A percentile compares a stretch with the other conserved stretches of the same genome.
Conservation (phyloP, 2,797 vertebrate genomes). For the Gila robusta region DNA sequence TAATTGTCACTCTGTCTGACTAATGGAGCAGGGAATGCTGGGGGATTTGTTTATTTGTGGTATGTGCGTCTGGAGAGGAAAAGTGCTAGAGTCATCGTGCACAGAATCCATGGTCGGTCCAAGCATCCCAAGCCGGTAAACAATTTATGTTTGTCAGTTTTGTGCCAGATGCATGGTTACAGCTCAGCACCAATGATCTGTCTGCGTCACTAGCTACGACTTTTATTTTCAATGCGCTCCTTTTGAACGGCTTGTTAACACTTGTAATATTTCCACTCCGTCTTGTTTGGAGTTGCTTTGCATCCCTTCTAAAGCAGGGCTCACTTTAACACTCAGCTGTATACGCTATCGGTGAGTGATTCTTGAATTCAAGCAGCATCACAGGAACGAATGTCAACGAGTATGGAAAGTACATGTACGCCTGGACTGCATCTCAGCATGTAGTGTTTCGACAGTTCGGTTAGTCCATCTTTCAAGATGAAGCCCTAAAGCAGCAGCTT, state of each 20-base stretch:
- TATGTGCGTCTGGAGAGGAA: conserved; percentile 82
- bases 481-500: conserved; percentile 76
- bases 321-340: conserved; percentile 46
- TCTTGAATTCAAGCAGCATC: conserved; percentile 74
- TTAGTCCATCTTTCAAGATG: conserved; percentile 66
- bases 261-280: conserved; percentile 15
- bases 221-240: background rate
- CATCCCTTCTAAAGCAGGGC: conserved; percentile 41
- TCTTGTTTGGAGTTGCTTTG: conserved; percentile 40
- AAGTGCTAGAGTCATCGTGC: conserved; percentile 82
- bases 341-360: conserved; percentile 61
- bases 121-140: conserved; percentile 67
- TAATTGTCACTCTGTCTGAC: conserved; percentile 70
- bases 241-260: conserved; percentile 13
- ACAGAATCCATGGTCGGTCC: conserved; percentile 72
- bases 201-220: background rate
- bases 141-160: conserved; percentile 24
- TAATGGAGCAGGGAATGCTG: conserved; percentile 68
- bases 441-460: conserved; percentile 31
- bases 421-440: conserved; percentile 59
- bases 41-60: conserved; percentile 55
- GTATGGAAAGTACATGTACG: conserved; percentile 64
- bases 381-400: conserved; percentile 64
- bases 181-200: conserved; percentile 10
- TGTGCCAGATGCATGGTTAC: conserved; percentile 17